A percentile compares a stretch with the other conserved stretches of the same genome.
These are phyloP conservation scores for Desmodus rotundus DNA, from an alignment of 2,113 vertebrate species.

Conservation along the genomic window DNA sequence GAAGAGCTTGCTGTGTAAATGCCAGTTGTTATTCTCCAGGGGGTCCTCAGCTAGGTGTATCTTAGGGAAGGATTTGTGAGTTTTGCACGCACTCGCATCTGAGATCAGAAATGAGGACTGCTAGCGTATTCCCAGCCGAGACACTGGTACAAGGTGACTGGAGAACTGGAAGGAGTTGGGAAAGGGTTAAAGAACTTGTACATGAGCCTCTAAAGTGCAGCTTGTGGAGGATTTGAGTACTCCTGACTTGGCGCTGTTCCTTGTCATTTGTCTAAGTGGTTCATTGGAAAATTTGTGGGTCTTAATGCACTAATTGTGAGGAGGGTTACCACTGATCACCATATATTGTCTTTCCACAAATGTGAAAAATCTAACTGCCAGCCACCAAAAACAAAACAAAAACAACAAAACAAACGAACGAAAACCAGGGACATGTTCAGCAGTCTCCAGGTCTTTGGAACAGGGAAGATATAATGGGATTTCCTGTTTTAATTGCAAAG, in stretches of 20 bases:
- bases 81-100: neutral
- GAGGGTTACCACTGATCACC: neutral
- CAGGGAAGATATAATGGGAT: conserved; percentile 15
- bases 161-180: neutral
- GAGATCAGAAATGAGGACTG: neutral
- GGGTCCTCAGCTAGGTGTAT: neutral
- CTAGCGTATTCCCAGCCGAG: neutral
- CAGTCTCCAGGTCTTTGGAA: neutral
- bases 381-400: neutral
- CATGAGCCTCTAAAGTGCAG: too few relatives aligned
- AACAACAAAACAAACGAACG: neutral
- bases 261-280: neutral
- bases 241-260: neutral
- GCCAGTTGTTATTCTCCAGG: neutral
- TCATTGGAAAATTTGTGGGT: neutral
- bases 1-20: neutral
- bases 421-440: neutral
- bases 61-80: neutral
- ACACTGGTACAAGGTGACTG: neutral
- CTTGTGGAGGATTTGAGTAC: neutral
- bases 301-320: neutral
- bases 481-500: conserved; percentile 55
- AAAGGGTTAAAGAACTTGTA: neutral
- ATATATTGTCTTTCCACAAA: neutral
- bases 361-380: neutral